Conservation (phyloP, 2,113 vertebrate species). For the Pleuronectes platessa region DNA sequence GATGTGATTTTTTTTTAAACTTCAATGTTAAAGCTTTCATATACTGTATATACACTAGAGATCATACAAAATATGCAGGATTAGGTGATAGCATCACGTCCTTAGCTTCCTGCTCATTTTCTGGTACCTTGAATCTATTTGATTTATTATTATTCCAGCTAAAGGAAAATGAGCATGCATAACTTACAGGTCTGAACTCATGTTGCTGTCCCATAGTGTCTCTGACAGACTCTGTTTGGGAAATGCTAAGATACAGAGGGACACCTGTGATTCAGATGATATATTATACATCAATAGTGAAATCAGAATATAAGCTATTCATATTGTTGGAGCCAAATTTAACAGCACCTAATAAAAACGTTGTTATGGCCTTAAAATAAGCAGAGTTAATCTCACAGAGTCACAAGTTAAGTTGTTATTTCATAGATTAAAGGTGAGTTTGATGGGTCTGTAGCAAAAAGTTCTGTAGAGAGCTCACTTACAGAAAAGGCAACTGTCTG, state of each 20-base stretch:
- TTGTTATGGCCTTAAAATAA: neutral
- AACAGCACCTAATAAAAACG: too few species aligned
- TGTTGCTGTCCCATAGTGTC: neutral
- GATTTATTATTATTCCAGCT: neutral
- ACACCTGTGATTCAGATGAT: neutral
- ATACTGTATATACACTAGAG: neutral
- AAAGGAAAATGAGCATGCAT: neutral
- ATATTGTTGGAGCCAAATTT: too few species aligned
- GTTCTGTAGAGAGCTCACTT: neutral
- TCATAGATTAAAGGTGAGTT: constrained; percentile 7
- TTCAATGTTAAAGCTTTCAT: too few species aligned
- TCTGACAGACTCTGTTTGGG: constrained; percentile 5
- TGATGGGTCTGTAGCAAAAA: neutral
- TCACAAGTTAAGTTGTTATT: constrained; percentile 29
- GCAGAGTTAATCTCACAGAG: neutral
- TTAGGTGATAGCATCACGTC: neutral
- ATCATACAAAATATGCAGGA: neutral
- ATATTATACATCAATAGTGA: neutral
- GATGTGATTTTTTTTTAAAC: too few species aligned
- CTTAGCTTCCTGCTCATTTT: neutral
- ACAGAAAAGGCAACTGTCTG: constrained; percentile 17
- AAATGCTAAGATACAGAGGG: neutral
- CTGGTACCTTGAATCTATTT: neutral
- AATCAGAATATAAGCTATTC: neutral
- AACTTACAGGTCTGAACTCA: constrained; percentile 13